phyloP scores from a whole-genome alignment of 1,140 invertebrate species.

The Drosophila bifasciata region DNA sequence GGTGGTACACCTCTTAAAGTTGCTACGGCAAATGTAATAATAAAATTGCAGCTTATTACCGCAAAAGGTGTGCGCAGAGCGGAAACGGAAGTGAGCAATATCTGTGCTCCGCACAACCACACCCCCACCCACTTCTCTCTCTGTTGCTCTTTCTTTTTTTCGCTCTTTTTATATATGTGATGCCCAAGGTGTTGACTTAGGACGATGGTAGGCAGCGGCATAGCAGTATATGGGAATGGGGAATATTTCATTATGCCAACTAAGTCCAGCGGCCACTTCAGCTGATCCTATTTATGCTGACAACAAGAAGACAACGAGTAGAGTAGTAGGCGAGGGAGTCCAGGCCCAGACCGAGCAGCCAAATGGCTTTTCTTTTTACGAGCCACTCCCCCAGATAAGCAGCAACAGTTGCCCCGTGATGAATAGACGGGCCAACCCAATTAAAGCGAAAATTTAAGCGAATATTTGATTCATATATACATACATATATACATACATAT shows the following conservation, averaged over 20 bases:
- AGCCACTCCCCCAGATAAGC: conserved; percentile 9
- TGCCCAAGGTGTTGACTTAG: conserved; percentile 62
- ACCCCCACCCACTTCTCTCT: not conserved
- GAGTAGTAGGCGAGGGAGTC: too few relatives aligned
- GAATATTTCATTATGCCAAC: conserved; percentile 53
- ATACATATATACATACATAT: too few relatives aligned
- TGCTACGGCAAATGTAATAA: conserved; percentile 49
- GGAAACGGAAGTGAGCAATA: conserved; percentile 39
- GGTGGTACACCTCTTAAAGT: conserved; percentile 17
- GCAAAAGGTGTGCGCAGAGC: conserved; percentile 26
- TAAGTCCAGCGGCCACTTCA: conserved; percentile 50
- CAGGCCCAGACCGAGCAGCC: too few relatives aligned
- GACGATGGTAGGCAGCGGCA: conserved; percentile 11
- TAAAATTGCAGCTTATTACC: conserved; percentile 73
- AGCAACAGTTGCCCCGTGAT: conserved; percentile 36
- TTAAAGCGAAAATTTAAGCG: not conserved
- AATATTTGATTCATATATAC: too few relatives aligned
- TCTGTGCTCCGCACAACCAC: conserved; percentile 13
- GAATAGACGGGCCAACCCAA: conserved; percentile 9
- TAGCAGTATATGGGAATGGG: not conserved
- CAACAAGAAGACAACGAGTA: conserved; percentile 46
- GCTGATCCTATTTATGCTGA: conserved; percentile 46
- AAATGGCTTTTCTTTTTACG: conserved; percentile 37
- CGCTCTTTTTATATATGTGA: too few relatives aligned
- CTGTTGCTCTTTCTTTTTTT: too few relatives aligned